Percentiles rank a stretch among this genome's conserved stretches.
These are phyloP conservation scores for Protomyctophum bolini DNA, from an alignment of 2,113 vertebrate species.

Conservation along the genomic window DNA sequence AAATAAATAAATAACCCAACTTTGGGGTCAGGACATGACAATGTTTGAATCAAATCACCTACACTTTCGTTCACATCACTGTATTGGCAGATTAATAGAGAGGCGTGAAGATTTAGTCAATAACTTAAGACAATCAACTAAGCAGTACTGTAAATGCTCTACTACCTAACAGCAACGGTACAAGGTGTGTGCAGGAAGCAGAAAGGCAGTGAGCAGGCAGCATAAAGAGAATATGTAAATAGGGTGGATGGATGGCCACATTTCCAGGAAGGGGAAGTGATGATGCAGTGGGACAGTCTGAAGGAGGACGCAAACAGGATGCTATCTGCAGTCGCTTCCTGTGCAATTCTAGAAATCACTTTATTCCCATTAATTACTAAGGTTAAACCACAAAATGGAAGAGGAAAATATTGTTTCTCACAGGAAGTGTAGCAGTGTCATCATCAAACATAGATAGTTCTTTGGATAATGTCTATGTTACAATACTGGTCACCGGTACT, in stretches of 20 bases:
- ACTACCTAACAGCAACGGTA: constrained; percentile 1
- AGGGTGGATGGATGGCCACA: constrained; percentile 62
- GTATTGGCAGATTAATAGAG: too few species aligned
- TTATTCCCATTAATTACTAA: constrained; percentile 58
- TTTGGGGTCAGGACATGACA: too few species aligned
- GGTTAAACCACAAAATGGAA: constrained; percentile 32
- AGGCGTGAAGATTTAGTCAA: too few species aligned
- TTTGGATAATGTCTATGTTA: too few species aligned
- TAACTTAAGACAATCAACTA: too few species aligned
- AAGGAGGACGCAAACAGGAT: constrained; percentile 80
- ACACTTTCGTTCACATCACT: too few species aligned
- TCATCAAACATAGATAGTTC: background rate
- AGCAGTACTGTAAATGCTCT: too few species aligned
- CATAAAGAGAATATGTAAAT: constrained; percentile 68
- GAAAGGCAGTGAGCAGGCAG: constrained; percentile 20
- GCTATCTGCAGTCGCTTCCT: constrained; percentile 76
- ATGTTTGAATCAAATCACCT: too few species aligned
- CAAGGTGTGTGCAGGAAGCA: constrained; percentile 1
- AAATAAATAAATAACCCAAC: too few species aligned
- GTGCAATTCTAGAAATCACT: constrained; percentile 67
- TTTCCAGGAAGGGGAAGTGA: constrained; percentile 81
- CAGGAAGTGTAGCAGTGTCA: background rate
- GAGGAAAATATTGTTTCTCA: constrained; percentile 18
- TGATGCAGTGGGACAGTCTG: constrained; percentile 72
- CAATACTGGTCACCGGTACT: background rate